Evolutionary conservation across 2,797 vertebrate genomes (phyloP), one percentile per base, ranked within the genome.

Genomic region (Peromyscus nudipes): DNA sequence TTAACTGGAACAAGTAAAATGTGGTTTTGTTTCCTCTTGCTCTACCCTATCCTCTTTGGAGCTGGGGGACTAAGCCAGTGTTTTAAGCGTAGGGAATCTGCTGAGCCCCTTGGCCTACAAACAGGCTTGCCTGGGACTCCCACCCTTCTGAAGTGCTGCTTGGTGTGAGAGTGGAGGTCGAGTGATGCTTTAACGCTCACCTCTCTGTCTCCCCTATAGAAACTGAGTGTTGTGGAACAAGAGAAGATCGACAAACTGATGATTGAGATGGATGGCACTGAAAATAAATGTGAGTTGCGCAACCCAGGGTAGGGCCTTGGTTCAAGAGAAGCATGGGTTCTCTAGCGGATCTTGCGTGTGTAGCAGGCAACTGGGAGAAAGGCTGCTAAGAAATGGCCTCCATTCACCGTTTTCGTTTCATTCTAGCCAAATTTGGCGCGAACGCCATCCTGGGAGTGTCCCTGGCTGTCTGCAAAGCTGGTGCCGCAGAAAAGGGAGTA

Each of bases 361-460:
- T 1, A 0, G 52, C 23, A 65, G 37, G 69, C 55, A 55, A 1
- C 64, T 6, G 0, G 10, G 11, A 6, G 21, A 13, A 14, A 79
- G 16, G 27, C 3, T 10, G 4, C 17, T 27, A 6, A 37, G 76
- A 64, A 23, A 3, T 6, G 40, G 1, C 2, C 8, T 69, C 13
- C 0, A 0, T 10, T 57, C n/a, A 57, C n/a, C 52, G 16, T 25
- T n/a, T 49, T 46, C 23, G 0, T 21, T 89, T 10, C 1, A 0
- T 98, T 98, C 52, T 96, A 99, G 99, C 99, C 76, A 99, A 99
- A 98, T 99, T 99, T 97, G 99, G 99, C 98, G 99, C 99, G 4
- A 99, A 99, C 77, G 99, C 99, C 98, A 99, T 99, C 98, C 98
- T 99, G 98, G 99, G 99, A 0, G 99, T 99, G 16, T 99, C 99